These are phyloP conservation scores for Indri indri DNA, from an alignment of 2,113 vertebrate genomes.

Conservation along the genomic window DNA sequence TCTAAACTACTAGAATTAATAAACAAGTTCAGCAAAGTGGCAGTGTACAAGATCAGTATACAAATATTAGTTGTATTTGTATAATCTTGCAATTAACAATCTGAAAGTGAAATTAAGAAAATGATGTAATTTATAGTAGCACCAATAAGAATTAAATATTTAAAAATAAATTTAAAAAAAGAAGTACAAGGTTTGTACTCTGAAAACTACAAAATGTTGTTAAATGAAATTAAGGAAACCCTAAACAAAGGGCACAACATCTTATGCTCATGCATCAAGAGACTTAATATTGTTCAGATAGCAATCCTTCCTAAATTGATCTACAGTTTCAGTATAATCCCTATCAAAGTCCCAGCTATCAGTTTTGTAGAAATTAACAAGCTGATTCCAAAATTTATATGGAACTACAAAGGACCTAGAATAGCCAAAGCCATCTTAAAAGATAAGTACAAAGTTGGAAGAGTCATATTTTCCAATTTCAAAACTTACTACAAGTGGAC, in stretches of 20 bases:
- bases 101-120: not conserved
- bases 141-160: not conserved
- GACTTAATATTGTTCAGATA: not conserved
- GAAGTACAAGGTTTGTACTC: not conserved
- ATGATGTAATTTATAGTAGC: not conserved
- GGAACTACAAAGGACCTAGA: not conserved
- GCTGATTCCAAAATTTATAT: not conserved
- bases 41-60: not conserved
- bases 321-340: not conserved
- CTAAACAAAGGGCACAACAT: not conserved
- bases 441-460: not conserved
- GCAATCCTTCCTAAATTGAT: not conserved
- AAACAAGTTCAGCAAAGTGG: not conserved
- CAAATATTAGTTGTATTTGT: not conserved
- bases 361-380: not conserved
- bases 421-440: not conserved
- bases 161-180: not conserved
- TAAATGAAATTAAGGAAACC: not conserved
- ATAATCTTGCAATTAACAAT: not conserved
- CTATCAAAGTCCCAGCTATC: not conserved
- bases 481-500: not conserved
- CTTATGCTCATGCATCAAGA: not conserved
- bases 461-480: not conserved
- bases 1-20: not conserved
- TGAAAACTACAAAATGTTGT: not conserved